Evolutionary conservation across 1,140 invertebrate genomes (phyloP), one percentile per base, ranked within the genome.

Genomic region (Charaxes varanes): DNA sequence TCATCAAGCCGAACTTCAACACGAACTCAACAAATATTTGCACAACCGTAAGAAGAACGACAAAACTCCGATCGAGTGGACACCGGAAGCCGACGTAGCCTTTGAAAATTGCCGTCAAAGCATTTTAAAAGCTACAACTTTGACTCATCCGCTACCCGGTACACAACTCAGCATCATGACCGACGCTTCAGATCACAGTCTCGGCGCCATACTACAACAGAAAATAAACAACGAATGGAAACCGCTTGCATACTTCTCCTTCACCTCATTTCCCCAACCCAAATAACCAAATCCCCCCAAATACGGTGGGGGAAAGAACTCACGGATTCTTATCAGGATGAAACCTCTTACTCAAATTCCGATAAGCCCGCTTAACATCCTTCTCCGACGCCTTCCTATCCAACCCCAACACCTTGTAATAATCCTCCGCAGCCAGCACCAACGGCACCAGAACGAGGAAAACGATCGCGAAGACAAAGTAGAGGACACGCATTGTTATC

Each of bases 191-290:
- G 27, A 48, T 21, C 38, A 48, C 11, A 49, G 46, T 11, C 18
- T 51, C 11, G 31, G 73, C 58, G 69, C 53, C 2, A 46, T 46
- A 17, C 27, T 77, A 6, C 57, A 78, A 40, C 59, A 79, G 18
- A 42, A 49, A 11, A 8, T 40, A 0, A 31, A 42, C 10, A 45
- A 45, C 14, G 2, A 7, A 3, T 46, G 42, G 38, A 51, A 35
- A 34, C 44, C 48, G 5, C 16, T 57, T 2, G 40, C 42, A 14
- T 48, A 40, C 8, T 58, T 53, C 22, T 55, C 48, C 5, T n/a
- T n/a, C n/a, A n/a, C n/a, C n/a, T n/a, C n/a, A n/a, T n/a, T n/a
- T n/a, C n/a, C n/a, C n/a, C n/a, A n/a, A n/a, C n/a, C n/a, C n/a
- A n/a, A n/a, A n/a, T n/a, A n/a, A n/a, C n/a, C n/a, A n/a, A n/a